Base-by-base conservation (phyloP, 1,140 invertebrate genomes). In the Anadara kagoshimensis region DNA sequence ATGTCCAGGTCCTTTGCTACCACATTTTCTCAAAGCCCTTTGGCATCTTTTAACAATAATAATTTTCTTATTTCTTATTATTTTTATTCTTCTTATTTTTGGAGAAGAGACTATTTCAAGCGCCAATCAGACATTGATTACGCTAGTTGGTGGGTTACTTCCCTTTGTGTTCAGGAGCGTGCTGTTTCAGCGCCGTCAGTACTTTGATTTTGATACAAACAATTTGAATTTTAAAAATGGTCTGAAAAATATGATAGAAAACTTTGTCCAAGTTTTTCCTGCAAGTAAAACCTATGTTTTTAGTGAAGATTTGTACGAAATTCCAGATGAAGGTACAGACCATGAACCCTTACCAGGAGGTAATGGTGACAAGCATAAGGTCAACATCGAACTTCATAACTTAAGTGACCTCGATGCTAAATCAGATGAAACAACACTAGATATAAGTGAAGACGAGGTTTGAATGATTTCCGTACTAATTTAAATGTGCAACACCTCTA, bases 81-180 rank as follows among this genome's bases (percentile, higher is more conserved):
- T 82, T 12, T 24, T 84, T 12, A 78, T 84, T 45, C 78, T 84
- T 8, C 71, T 82, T 69, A 73, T 79, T 1, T 82, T 84, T 67
- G 81, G 80, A 12, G 76, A 82, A 18, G 68, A 73, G 47, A 61
- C 71, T 22, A 73, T 84, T 8, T 81, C 79, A 20, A 57, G 77
- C 1, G 78, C 76, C 63, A 82, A 83, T 69, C 82, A 82, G 69
- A 79, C 80, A 24, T 45, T 84, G 45, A 81, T 79, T 26, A 79
- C 83, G 1, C 69, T 79, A 4, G 81, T 76, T 14, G 81, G 80
- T 20, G 81, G 83, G 18, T 77, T 83, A 66, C 29, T 84, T 14
- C 84, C 84, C 2, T 82, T 76, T 47, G 45, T 85, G 4, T 79
- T 85, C 49, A 69, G 78, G 1, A 75, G 76, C 49, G 26, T 85